phyloP scores from a whole-genome alignment of 2,888 invertebrate genomes.

The Epistrophella euchroma region DNA sequence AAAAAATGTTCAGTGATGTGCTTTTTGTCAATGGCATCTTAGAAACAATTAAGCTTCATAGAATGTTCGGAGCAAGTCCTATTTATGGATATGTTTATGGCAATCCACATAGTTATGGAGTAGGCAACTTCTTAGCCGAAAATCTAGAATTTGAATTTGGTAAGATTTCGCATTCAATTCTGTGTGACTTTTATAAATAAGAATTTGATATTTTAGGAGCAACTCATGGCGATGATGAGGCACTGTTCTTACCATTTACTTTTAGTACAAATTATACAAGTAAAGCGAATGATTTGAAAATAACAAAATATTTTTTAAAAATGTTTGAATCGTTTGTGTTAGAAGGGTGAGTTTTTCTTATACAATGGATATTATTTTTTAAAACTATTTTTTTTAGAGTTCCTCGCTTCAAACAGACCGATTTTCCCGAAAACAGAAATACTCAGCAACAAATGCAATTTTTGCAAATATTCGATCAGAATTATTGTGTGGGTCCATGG shows the following conservation, averaged over 20 bases:
- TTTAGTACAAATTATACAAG: neutral
- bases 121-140: constrained; percentile 85
- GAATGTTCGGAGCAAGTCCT: constrained; percentile 85
- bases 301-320: constrained; percentile 40
- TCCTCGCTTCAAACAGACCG: constrained; percentile 34
- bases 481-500: constrained; percentile 50
- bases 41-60: constrained; percentile 86
- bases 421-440: constrained; percentile 41
- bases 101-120: constrained; percentile 85
- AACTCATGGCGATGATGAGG: constrained; percentile 61
- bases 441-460: constrained; percentile 14
- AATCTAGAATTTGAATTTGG: constrained; percentile 84
- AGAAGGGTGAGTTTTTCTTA: constrained; percentile 17
- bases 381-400: neutral
- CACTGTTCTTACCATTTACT: constrained; percentile 37
- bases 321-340: constrained; percentile 54
- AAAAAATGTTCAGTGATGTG: constrained; percentile 87
- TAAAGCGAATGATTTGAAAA: constrained; percentile 32
- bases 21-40: constrained; percentile 86
- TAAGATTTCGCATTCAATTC: constrained; percentile 79
- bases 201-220: constrained; percentile 25
- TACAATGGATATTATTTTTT: neutral
- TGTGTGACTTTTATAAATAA: neutral
- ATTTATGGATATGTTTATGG: constrained; percentile 87
- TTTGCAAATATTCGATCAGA: constrained; percentile 44